Evolutionary conservation across 1,140 invertebrate species (phyloP), one percentile per base, ranked within the genome.

Genomic region (Hormaphis cornu): DNA sequence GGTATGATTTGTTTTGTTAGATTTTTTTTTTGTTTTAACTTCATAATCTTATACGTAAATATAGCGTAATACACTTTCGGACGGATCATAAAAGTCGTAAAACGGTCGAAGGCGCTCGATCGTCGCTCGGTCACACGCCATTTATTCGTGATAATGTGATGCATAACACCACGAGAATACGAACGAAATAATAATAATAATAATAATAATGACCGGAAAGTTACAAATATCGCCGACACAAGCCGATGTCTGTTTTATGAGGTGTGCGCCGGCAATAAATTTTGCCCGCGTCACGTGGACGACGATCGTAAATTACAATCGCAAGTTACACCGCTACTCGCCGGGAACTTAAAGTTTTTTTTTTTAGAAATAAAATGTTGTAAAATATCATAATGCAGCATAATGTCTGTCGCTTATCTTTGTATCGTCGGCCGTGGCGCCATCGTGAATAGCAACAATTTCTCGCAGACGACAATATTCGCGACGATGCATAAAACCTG

Each of bases 201-300:
- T 52, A 52, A 52, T 53, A 53, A 53, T 30, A 30, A 53, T 53
- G 16, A 53, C 26, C n/a, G 37, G 4, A n/a, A 22, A 35, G 56
- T 44, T 61, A 61, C 56, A 61, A 61, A 61, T 61, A 61, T 42
- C n/a, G 37, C 4, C 24, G 10, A n/a, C 46, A 61, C n/a, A n/a
- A n/a, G n/a, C n/a, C n/a, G n/a, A n/a, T 46, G 26, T 61, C 58
- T 40, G 40, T 61, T 61, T n/a, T 61, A 61, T 61, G 40, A 61
- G 24, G 40, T 61, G 58, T 61, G 58, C 28, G 30, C 16, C 20
- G 40, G 33, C 16, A 26, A 61, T 61, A 61, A 61, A 61, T 61
- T 44, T 61, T n/a, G 12, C 52, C n/a, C n/a, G n/a, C 50, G 26
- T 26, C 50, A 30, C 26, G 26, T n/a, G 16, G 26, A 54, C 28